Evolutionary conservation across 2,113 vertebrate genomes (phyloP).

Genomic region (Phrynosoma blainvillii): DNA sequence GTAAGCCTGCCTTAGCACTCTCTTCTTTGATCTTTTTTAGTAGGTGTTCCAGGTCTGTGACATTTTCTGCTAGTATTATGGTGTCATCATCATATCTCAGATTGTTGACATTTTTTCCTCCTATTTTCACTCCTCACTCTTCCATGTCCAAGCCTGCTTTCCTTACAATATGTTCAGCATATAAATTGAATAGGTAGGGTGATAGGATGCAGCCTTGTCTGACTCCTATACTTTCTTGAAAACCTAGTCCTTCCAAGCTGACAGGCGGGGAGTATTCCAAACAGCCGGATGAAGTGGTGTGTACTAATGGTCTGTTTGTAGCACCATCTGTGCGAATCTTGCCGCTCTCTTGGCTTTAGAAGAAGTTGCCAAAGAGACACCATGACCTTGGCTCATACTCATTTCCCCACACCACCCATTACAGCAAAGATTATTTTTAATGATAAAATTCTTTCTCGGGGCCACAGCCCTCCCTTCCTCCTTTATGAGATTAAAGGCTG

Average conservation of each 20-base stretch:
- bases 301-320: slow-evolving; percentile 33
- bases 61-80: too few relatives aligned
- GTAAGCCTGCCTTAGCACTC: too few relatives aligned
- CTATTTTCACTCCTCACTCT: too few relatives aligned
- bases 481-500: slow-evolving; percentile 35
- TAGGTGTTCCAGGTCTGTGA: too few relatives aligned
- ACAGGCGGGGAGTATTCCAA: slow-evolving; percentile 2
- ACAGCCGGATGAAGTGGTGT: slow-evolving; percentile 27
- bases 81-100: too few relatives aligned
- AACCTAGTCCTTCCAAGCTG: slow-evolving; percentile 36
- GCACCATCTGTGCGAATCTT: slow-evolving; percentile 31
- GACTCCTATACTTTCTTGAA: neutral
- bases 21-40: too few relatives aligned
- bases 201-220: too few relatives aligned
- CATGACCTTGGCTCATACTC: neutral
- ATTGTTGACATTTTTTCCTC: too few relatives aligned
- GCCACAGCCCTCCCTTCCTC: neutral
- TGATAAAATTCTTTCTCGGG: slow-evolving; percentile 30
- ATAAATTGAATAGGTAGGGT: too few relatives aligned
- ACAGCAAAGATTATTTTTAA: slow-evolving; percentile 20
- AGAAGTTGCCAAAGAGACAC: slow-evolving; percentile 12
- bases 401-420: neutral
- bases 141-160: too few relatives aligned
- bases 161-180: too few relatives aligned
- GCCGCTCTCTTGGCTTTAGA: slow-evolving; percentile 3